These are phyloP conservation scores for Sylvia atricapilla DNA, from an alignment of 2,113 vertebrate genomes.

Conservation along the genomic window DNA sequence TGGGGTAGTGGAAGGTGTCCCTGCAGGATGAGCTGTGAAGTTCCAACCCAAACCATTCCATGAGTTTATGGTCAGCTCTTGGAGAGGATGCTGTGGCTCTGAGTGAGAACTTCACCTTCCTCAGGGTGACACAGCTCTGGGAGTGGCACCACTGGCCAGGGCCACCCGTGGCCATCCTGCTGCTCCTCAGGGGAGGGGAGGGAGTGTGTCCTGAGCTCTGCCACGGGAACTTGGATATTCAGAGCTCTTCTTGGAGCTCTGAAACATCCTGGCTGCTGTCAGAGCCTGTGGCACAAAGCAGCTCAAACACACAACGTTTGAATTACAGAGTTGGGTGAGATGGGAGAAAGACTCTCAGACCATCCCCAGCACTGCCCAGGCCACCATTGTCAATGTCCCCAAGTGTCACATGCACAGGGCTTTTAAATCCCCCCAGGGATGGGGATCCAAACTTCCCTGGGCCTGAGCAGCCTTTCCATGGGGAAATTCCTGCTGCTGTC, in stretches of 20 bases:
- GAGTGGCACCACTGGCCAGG: not conserved
- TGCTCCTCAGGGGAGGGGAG: not conserved
- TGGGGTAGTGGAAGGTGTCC: not conserved
- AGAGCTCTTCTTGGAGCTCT: not conserved
- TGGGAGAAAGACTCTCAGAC: not conserved
- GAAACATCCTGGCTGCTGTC: not conserved
- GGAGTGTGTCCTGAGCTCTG: not conserved
- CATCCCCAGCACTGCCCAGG: not conserved
- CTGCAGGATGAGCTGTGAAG: not conserved
- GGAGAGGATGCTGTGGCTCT: not conserved
- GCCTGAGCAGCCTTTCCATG: too few species aligned
- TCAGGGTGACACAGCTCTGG: not conserved
- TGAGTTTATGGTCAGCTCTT: not conserved
- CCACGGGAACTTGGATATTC: rapidly evolving
- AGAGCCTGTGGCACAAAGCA: not conserved
- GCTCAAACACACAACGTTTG: rapidly evolving
- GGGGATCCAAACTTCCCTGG: rapidly evolving
- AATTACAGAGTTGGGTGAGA: rapidly evolving
- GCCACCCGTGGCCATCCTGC: too few species aligned
- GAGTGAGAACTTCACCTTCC: not conserved
- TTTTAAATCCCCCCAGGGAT: not conserved
- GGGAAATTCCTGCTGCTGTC: too few species aligned
- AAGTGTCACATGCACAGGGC: not conserved
- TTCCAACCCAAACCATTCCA: not conserved
- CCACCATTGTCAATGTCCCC: not conserved